phyloP scores from a whole-genome alignment of 92 coral and sea anemone genomes.

The Ricordea florida region DNA sequence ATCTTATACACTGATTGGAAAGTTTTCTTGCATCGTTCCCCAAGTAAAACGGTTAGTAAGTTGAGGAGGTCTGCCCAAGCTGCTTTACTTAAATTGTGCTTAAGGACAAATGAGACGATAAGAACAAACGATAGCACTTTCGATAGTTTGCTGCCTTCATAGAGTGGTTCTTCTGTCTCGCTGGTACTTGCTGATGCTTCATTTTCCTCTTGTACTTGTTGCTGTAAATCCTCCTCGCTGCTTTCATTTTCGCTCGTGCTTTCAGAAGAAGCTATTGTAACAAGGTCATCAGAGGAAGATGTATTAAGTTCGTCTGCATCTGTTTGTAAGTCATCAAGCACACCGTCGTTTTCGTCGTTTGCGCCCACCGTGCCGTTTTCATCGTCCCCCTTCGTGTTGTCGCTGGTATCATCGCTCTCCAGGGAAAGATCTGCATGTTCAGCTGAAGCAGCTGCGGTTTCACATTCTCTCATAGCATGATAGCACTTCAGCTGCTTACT shows the following conservation, averaged over 20 bases:
- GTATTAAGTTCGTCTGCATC: conserved; percentile 15
- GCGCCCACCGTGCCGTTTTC: not conserved
- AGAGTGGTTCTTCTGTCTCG: conserved; percentile 6
- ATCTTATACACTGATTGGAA: conserved; percentile 26
- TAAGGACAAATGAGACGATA: not conserved
- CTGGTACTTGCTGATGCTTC: not conserved
- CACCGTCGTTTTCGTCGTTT: conserved; percentile 7
- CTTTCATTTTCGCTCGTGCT: not conserved
- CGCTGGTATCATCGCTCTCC: conserved; percentile 23
- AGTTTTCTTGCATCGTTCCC: not conserved
- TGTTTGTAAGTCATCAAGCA: conserved; percentile 2
- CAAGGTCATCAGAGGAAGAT: conserved; percentile 18
- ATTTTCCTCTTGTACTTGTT: not conserved
- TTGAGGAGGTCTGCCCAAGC: conserved; percentile 31
- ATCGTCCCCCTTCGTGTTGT: conserved; percentile 4
- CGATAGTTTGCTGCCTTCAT: conserved; percentile 41
- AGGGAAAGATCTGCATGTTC: conserved; percentile 5
- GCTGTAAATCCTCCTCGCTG: conserved; percentile 8
- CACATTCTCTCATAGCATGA: too few species aligned
- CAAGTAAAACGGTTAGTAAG: conserved; percentile 12
- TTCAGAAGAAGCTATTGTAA: not conserved
- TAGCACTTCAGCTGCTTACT: too few species aligned
- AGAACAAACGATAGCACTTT: conserved; percentile 23
- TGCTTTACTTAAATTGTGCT: too few species aligned
- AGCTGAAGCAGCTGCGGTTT: not conserved